Evolutionary conservation across 2,888 invertebrate genomes (phyloP), one percentile per base, ranked within the genome.

Genomic region (Calephelis perditalis): DNA sequence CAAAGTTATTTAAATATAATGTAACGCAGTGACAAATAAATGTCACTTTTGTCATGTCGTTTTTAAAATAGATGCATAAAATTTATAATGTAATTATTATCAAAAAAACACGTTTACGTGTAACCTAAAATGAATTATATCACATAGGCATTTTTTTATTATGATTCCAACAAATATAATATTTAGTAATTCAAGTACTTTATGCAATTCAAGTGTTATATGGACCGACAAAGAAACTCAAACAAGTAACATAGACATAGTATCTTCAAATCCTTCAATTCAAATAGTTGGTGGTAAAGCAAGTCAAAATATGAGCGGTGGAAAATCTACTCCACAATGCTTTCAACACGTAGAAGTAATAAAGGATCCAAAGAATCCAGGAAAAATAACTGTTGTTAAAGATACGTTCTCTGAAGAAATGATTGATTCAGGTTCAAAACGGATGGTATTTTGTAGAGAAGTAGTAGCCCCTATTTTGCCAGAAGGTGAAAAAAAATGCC

Each of bases 41-140:
- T 43, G 52, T 54, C 7, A 57, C 43, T 10, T 40, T 6, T 7
- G 5, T 40, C 40, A 40, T 40, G 40, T 7, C 40, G 8, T 2
- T 40, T 89, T 88, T 89, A 84, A 86, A 84, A 69, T 70, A 64
- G 57, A 65, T 72, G 47, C 60, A 36, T 15, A 49, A 49, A 26
- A 15, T 49, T 49, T 9, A 49, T 15, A 49, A 49, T 49, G 49
- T 49, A 9, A 49, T 26, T 49, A 15, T 15, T 9, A 49, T 2
- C 26, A 10, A 49, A 49, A 3, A 26, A 49, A 26, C 5, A 2
- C 15, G 15, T 5, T 10, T 49, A 26, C 12, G 10, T 26, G 5
- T 10, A 10, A 3, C 35, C 35, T 7, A 49, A 56, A 37, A 64
- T 64, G 57, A 49, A 15, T 55, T 43, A 55, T 7, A 57, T 43